Evolutionary conservation across 1,140 invertebrate genomes (phyloP).

Genomic region (Drosophila punjabiensis): DNA sequence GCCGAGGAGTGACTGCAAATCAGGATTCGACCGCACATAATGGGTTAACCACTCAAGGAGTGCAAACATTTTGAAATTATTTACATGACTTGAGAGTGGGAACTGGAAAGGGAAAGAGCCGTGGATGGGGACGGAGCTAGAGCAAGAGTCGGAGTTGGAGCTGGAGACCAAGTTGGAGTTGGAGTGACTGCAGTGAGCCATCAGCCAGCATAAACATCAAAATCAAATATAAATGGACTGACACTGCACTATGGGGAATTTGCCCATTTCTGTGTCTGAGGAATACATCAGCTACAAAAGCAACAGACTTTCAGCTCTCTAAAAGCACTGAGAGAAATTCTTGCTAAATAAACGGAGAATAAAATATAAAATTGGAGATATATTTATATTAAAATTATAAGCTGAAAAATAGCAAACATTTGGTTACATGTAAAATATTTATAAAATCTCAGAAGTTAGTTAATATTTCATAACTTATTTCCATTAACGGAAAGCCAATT

Average conservation of each 20-base stretch:
- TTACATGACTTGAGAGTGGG: slow-evolving; percentile 37
- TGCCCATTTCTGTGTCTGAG: slow-evolving; percentile 35
- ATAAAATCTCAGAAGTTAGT: neutral
- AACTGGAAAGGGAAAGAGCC: neutral
- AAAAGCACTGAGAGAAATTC: neutral
- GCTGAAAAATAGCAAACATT: neutral
- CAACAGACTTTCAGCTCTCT: slow-evolving; percentile 47
- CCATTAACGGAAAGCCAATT: neutral
- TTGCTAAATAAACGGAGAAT: neutral
- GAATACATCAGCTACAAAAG: slow-evolving; percentile 58
- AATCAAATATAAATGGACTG: slow-evolving; percentile 82
- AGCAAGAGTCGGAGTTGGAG: neutral
- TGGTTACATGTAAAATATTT: no score
- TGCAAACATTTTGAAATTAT: slow-evolving; percentile 68
- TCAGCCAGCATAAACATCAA: slow-evolving; percentile 76
- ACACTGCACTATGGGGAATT: no score
- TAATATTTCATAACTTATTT: neutral
- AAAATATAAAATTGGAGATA: neutral
- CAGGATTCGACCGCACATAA: slow-evolving; percentile 70
- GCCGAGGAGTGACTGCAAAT: slow-evolving; percentile 56
- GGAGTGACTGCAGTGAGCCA: slow-evolving; percentile 53
- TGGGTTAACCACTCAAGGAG: slow-evolving; percentile 64
- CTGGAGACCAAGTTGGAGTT: neutral
- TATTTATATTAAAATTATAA: neutral
- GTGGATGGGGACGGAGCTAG: neutral